Conservation (phyloP, 2,888 invertebrate genomes). For the Colletes collaris region DNA sequence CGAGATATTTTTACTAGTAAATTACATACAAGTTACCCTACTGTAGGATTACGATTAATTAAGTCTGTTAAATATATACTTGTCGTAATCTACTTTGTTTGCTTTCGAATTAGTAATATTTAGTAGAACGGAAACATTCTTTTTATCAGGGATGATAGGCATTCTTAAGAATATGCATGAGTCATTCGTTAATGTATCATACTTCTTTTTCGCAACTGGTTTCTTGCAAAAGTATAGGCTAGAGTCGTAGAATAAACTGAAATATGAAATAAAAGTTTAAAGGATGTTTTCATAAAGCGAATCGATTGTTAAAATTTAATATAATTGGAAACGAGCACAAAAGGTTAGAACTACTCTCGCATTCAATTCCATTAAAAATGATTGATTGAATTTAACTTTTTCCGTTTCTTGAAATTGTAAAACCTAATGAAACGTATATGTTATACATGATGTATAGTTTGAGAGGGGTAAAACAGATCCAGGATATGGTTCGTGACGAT, state of each 20-base stretch:
- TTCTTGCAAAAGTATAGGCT: neutral
- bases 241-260: neutral
- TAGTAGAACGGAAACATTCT: neutral
- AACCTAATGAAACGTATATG: neutral
- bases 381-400: too few relatives aligned
- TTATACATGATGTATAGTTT: neutral
- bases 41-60: neutral
- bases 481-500: constrained; percentile 15
- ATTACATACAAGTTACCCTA: neutral
- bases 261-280: neutral
- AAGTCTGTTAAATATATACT: neutral
- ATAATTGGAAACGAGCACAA: too few relatives aligned
- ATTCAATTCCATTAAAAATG: too few relatives aligned
- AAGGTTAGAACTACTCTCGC: too few relatives aligned
- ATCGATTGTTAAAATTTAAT: too few relatives aligned
- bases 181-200: neutral
- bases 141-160: constrained; percentile 1
- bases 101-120: neutral
- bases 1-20: too few relatives aligned
- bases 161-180: neutral
- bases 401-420: too few relatives aligned
- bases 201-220: neutral
- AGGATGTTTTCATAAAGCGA: neutral
- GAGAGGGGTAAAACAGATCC: constrained; percentile 4
- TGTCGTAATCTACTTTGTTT: neutral